These are phyloP conservation scores for Phoxinus phoxinus DNA, from an alignment of 2,113 vertebrate genomes.

Conservation along the genomic window DNA sequence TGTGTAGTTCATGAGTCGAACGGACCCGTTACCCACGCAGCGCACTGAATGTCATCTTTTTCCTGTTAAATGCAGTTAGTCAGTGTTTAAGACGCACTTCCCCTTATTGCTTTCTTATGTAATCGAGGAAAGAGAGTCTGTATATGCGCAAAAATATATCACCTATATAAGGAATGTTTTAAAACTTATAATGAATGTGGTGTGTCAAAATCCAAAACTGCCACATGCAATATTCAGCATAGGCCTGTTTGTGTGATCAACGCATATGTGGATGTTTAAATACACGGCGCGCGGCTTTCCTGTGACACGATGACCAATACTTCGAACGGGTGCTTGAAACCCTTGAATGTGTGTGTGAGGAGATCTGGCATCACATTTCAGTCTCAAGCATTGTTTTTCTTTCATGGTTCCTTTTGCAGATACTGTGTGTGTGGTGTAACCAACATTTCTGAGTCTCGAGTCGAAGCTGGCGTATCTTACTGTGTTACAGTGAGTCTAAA, in stretches of 20 bases:
- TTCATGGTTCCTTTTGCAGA: conserved; percentile 39
- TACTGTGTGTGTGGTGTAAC: conserved; percentile 10
- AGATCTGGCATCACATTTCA: conserved; percentile 30
- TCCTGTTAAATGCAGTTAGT: conserved; percentile 34
- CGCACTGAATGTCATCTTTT: conserved; percentile 33
- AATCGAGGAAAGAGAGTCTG: conserved; percentile 9
- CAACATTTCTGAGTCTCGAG: neutral
- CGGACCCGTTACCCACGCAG: conserved; percentile 28
- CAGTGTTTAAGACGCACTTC: conserved; percentile 18
- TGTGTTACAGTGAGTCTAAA: neutral
- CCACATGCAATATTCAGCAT: conserved; percentile 36
- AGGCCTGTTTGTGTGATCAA: conserved; percentile 47
- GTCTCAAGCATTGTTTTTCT: conserved; percentile 22
- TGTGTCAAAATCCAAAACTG: conserved; percentile 38
- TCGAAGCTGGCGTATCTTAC: neutral
- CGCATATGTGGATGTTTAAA: conserved; percentile 33
- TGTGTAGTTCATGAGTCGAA: conserved; percentile 44
- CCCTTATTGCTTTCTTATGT: conserved; percentile 43
- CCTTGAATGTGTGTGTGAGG: conserved; percentile 41
- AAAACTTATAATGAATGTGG: conserved; percentile 26
- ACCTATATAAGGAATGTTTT: conserved; percentile 52
- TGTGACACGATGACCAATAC: neutral
- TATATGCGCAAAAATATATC: conserved; percentile 41
- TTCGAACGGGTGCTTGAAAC: conserved; percentile 16
- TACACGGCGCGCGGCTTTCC: conserved; percentile 42